Evolutionary conservation across 2,888 invertebrate genomes (phyloP).

Genomic region (Celastrina argiolus): DNA sequence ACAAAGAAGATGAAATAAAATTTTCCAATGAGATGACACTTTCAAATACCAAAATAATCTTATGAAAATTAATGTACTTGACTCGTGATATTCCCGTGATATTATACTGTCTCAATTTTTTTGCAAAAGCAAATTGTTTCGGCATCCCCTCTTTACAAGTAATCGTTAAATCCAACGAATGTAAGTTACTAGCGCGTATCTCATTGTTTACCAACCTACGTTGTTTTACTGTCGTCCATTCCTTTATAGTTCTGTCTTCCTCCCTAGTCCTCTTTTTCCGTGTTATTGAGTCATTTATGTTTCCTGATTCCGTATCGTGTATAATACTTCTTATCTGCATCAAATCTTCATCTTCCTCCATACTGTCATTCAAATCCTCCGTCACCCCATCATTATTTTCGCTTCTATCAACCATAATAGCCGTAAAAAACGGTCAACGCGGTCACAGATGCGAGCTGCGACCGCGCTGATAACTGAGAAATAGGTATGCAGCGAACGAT

Average conservation of each 20-base stretch:
- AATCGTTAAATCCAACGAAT: neutral
- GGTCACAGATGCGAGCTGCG: neutral
- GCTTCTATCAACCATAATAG: neutral
- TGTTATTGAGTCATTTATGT: neutral
- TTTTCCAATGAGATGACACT: slow-evolving; percentile 15
- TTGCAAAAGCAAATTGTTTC: slow-evolving; percentile 17
- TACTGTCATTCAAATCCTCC: neutral
- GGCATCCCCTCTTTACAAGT: slow-evolving; percentile 6
- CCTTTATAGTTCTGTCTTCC: neutral
- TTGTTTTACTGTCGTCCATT: neutral
- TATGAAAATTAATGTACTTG: slow-evolving; percentile 27
- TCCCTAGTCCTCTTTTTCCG: neutral
- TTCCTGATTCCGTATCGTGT: neutral
- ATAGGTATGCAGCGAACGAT: neutral
- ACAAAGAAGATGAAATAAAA: slow-evolving; percentile 21
- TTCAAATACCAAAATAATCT: slow-evolving; percentile 28
- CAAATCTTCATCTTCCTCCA: neutral
- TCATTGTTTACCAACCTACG: neutral
- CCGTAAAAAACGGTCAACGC: neutral
- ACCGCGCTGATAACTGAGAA: neutral
- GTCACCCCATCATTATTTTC: neutral
- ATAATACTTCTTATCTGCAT: neutral
- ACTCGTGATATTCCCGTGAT: slow-evolving; percentile 25
- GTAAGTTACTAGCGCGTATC: neutral
- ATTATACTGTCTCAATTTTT: slow-evolving; percentile 25